Percentiles rank a stretch among this genome's conserved stretches.
Evolutionary conservation across 2,888 invertebrate species (phyloP).

Genomic region (Hartigia nigra): DNA sequence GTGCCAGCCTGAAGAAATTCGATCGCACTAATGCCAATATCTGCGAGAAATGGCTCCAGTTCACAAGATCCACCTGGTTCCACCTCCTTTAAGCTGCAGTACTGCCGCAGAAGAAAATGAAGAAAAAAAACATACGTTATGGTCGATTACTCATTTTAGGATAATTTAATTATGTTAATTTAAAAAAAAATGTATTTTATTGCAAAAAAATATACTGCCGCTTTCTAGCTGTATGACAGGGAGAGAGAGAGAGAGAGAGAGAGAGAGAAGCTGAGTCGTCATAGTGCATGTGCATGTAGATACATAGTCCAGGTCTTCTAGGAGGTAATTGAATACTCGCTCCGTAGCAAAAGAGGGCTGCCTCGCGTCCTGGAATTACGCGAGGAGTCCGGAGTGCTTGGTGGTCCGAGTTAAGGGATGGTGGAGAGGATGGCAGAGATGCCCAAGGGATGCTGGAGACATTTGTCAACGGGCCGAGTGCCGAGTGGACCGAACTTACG

Average conservation of each 20-base stretch:
- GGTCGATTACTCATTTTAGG: not conserved
- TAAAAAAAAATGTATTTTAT: too few relatives aligned
- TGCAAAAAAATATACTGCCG: too few relatives aligned
- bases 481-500: slow-evolving; percentile 52
- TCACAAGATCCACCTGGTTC: not conserved
- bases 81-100: not conserved
- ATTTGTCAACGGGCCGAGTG: slow-evolving; percentile 64
- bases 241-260: not conserved
- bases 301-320: slow-evolving; percentile 30
- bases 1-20: not conserved
- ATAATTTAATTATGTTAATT: too few relatives aligned
- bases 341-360: slow-evolving; percentile 45
- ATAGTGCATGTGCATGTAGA: not conserved
- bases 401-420: slow-evolving; percentile 46
- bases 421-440: slow-evolving; percentile 34
- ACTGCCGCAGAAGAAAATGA: not conserved
- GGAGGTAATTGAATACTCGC: slow-evolving; percentile 54
- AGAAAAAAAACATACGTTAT: not conserved
- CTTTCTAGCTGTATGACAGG: too few relatives aligned
- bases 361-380: slow-evolving; percentile 41
- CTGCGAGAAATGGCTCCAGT: not conserved
- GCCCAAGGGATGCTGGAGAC: slow-evolving; percentile 59
- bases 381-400: slow-evolving; percentile 15
- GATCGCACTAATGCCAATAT: not conserved
- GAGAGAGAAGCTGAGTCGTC: not conserved